Evolutionary conservation across 1,140 invertebrate genomes (phyloP), one percentile per base, ranked within the genome.

Genomic region (Megalopta genalis): DNA sequence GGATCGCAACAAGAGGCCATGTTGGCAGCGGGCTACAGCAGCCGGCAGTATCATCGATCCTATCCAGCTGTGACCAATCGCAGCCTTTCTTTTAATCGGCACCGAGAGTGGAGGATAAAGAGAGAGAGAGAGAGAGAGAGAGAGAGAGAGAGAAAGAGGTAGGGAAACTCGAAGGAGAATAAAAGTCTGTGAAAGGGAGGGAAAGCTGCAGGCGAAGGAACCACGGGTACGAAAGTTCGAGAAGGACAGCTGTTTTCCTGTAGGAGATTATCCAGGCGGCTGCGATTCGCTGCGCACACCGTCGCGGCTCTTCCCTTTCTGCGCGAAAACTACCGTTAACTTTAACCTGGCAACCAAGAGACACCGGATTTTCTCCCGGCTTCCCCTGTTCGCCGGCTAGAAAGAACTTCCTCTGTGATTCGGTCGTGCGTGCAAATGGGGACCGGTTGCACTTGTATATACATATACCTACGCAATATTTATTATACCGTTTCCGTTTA

Each of bases 261-360:
- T 60, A 49, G 49, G 59, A 64, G 64, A 75, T 72, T 64, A 62
- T 62, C 73, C 76, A n/a, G 8, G 6, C 54, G 54, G n/a, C 21
- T 2, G 79, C 60, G 57, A 79, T 68, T 75, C 42, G 76, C 54
- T 27, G 54, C 65, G 59, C 67, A 60, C 76, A 76, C 59, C 32
- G 25, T n/a, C 16, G 37, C 16, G 67, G 46, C 39, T 57, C 69
- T 46, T 25, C 63, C 65, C 65, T 78, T 76, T 83, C 72, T 37
- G 59, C 54, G 69, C 60, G 68, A 25, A 39, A 86, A 87, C 80
- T 81, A 91, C 90, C 88, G 89, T 91, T 91, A 91, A 80, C 80
- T 88, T 87, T 83, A 84, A 89, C 90, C 80, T 90, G 88, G 88
- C 84, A 88, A 90, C 84, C 84, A 64, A 64, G 54, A 57, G 54